phyloP scores from a whole-genome alignment of 2,888 invertebrate genomes.

The Drosophila putrida region DNA sequence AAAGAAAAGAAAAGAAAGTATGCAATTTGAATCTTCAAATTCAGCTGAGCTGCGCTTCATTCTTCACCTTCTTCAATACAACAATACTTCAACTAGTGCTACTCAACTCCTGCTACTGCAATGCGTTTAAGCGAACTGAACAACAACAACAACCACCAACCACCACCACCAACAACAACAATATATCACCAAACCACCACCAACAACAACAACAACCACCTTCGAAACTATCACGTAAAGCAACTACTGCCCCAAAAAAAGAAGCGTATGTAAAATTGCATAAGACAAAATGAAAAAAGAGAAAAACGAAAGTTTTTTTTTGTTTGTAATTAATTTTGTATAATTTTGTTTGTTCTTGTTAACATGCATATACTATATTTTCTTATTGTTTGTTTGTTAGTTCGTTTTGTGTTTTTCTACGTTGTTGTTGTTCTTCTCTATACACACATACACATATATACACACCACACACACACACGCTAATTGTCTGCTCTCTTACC shows the following conservation, averaged over 20 bases:
- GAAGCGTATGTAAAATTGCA: constrained; percentile 55
- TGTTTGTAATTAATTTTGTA: constrained; percentile 9
- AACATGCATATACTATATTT: constrained; percentile 1
- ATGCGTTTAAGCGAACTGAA: constrained; percentile 20
- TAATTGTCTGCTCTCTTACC: constrained; percentile 28
- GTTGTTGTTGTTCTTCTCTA: constrained; percentile 44
- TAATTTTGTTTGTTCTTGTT: constrained; percentile 6
- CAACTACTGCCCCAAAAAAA: constrained; percentile 20
- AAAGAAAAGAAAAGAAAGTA: neutral
- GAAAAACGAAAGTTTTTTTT: neutral
- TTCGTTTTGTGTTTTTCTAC: constrained; percentile 25
- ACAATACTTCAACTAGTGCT: constrained; percentile 7
- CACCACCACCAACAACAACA: constrained; percentile 33
- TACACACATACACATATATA: neutral
- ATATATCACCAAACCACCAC: constrained; percentile 45
- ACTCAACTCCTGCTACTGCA: constrained; percentile 32
- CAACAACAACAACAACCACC: constrained; percentile 25
- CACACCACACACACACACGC: constrained; percentile 5
- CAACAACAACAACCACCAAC: constrained; percentile 35
- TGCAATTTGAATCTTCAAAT: constrained; percentile 11
- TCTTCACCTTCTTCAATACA: constrained; percentile 14
- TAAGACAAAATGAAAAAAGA: neutral
- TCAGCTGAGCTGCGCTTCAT: constrained; percentile 23
- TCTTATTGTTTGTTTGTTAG: constrained; percentile 19
- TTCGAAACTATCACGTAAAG: constrained; percentile 36